Evolutionary conservation across 2,797 vertebrate species (phyloP), one percentile per base, ranked within the genome.

Genomic region (Notamacropus eugenii): DNA sequence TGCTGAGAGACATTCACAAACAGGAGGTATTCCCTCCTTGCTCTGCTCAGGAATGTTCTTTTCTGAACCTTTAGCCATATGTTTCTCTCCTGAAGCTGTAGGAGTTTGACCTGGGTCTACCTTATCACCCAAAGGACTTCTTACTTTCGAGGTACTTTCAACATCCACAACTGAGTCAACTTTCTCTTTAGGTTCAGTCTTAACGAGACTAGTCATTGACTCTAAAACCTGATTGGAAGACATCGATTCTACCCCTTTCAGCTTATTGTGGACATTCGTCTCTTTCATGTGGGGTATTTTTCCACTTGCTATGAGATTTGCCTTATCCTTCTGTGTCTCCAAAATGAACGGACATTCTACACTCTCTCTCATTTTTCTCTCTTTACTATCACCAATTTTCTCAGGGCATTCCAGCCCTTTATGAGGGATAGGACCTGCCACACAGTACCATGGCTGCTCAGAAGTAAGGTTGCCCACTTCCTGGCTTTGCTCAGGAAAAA

Each of bases 11-110:
- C 74, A 93, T 28, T 96, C 96, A 96, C 34, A 40, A 29, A n/a
- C 9, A 93, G 95, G 92, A 90, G 28, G 95, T 46, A 13, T 0
- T 46, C 46, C 97, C 93, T 97, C 98, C 50, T 24, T 95, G 93
- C 96, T 96, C 40, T 55, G 55, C 0, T 74, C 95, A 5, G 62
- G 91, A 74, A 94, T 58, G 55, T 54, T 92, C 31, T 5, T 54
- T 58, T 55, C 93, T 90, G 1, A 0, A 3, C 2, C 93, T 74
- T 82, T 0, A 0, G 2, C 59, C 90, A 0, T 50, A 87, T 46
- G 74, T 0, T 91, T 92, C 56, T 94, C 57, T 0, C 90, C 91
- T 0, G 59, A 46, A 87, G 0, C 10, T 16, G 28, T 2, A 29
- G 16, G 9, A 19, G 9, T 31, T 13, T 50, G 92, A 92, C 54